Percentiles rank a stretch among this genome's conserved stretches.
These are phyloP conservation scores for Gymnocypris eckloni DNA, from an alignment of 2,797 vertebrate species.

Conservation along the genomic window DNA sequence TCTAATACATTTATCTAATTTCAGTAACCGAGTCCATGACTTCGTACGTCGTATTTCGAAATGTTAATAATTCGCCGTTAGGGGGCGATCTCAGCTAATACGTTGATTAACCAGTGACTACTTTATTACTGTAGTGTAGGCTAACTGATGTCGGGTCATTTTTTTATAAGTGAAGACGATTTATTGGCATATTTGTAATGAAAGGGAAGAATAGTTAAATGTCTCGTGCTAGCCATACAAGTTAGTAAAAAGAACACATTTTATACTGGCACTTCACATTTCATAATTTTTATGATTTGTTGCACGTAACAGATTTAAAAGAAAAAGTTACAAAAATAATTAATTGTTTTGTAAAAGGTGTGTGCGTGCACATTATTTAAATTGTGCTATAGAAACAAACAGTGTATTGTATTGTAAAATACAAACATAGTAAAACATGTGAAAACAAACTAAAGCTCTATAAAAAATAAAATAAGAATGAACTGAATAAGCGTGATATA, in stretches of 20 bases:
- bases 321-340: neutral
- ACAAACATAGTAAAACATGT: too few species aligned
- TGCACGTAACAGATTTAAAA: neutral
- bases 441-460: too few species aligned
- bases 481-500: too few species aligned
- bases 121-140: neutral
- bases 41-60: neutral
- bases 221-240: neutral
- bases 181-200: neutral
- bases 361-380: too few species aligned
- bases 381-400: too few species aligned
- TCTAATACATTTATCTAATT: neutral
- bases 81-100: neutral
- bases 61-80: neutral
- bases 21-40: neutral
- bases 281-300: neutral
- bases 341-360: neutral
- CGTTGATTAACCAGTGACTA: too few species aligned
- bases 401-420: too few species aligned
- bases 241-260: neutral
- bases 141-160: neutral
- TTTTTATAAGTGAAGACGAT: neutral
- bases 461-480: too few species aligned
- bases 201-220: neutral
- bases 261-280: neutral